These are phyloP conservation scores for Pituophis catenifer DNA, from an alignment of 2,113 vertebrate species.

Conservation along the genomic window DNA sequence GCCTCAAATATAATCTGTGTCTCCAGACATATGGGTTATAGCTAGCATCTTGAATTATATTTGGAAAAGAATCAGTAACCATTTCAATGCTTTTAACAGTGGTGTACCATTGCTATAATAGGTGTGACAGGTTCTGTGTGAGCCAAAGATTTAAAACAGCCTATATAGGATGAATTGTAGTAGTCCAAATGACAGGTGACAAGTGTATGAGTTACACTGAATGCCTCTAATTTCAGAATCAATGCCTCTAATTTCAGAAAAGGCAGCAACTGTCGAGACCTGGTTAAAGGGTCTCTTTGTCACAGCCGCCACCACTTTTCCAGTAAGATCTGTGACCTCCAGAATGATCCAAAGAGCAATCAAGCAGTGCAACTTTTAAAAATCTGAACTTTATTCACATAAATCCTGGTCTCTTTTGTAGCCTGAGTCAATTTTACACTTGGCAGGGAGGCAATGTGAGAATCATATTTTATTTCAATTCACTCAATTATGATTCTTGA, in stretches of 20 bases:
- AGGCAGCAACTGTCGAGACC: not conserved
- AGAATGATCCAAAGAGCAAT: not conserved
- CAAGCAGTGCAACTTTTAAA: not conserved
- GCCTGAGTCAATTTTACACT: not conserved
- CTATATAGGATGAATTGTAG: not conserved
- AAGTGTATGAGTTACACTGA: not conserved
- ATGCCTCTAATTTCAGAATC: not conserved
- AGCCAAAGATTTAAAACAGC: not conserved
- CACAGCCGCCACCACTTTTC: not conserved
- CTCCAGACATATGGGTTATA: not conserved
- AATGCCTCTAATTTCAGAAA: not conserved
- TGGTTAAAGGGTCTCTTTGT: not conserved
- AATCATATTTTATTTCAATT: not conserved
- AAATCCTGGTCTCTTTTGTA: not conserved
- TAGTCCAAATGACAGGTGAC: not conserved
- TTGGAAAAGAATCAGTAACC: not conserved
- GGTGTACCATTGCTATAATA: not conserved
- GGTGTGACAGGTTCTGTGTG: not conserved
- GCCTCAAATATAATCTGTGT: not conserved
- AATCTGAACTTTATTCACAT: not conserved
- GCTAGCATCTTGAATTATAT: not conserved
- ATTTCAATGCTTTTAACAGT: not conserved
- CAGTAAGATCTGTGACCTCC: not conserved
- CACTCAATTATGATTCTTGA: not conserved
- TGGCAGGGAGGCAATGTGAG: not conserved